Evolutionary conservation across 2,888 invertebrate genomes (phyloP).

Genomic region (Ellobium chinense): DNA sequence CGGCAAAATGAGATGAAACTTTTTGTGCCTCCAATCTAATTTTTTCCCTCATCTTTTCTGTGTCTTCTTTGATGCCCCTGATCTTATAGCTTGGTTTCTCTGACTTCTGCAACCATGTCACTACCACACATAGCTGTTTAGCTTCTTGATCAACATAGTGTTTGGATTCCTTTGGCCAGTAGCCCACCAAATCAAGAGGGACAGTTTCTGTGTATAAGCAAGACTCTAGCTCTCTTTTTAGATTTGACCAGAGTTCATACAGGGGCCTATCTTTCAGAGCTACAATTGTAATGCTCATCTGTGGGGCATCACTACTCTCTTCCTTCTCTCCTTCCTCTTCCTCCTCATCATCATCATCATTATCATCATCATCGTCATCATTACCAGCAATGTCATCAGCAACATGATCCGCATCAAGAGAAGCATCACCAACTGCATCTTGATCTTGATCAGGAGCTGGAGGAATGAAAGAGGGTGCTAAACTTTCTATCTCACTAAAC

Average conservation of each 20-base stretch:
- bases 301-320: background rate
- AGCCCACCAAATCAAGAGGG: background rate
- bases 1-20: slow-evolving; percentile 4
- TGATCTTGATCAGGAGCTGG: background rate
- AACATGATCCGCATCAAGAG: background rate
- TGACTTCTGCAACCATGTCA: background rate
- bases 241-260: background rate
- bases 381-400: background rate
- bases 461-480: background rate
- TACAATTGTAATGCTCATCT: slow-evolving; percentile 7
- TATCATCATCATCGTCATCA: too few relatives aligned
- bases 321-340: slow-evolving; percentile 3
- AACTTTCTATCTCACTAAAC: slow-evolving; percentile 19
- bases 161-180: slow-evolving; percentile 11
- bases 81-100: slow-evolving; percentile 15
- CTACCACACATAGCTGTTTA: slow-evolving; percentile 6
- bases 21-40: background rate
- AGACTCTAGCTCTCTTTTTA: slow-evolving; percentile 7
- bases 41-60: background rate
- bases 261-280: background rate
- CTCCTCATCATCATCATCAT: background rate
- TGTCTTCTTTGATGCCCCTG: slow-evolving; percentile 38
- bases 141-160: slow-evolving; percentile 12
- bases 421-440: background rate
- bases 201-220: slow-evolving; percentile 13